Evolutionary conservation across 2,888 invertebrate species (phyloP), one percentile per base, ranked within the genome.

Genomic region (Drosophila bunnanda): DNA sequence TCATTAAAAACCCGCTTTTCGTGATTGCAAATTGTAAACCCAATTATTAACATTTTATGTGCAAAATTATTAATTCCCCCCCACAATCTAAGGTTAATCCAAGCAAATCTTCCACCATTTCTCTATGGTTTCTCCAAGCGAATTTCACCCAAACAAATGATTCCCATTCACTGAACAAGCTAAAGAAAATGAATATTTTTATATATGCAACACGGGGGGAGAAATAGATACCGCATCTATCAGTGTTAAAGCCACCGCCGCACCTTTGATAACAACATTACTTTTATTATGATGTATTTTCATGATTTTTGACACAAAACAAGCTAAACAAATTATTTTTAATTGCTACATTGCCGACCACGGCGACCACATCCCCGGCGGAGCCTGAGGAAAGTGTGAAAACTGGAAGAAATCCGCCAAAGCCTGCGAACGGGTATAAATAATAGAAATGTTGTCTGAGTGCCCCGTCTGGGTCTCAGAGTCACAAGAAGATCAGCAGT

Each of bases 311-410:
- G 88, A 88, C 83, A 79, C 58, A 64, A 82, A 76, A 88, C 85
- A 85, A 80, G 84, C 61, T 70, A 86, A 81, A 83, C 87, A 85
- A 88, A 86, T 85, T 85, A 85, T 83, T 87, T 85, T 85, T 89
- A 85, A 89, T 85, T 85, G 87, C 75, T 81, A 87, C 89, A 88
- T 73, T 73, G 75, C 75, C 50, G 32, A 58, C 20, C 71, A 60
- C 70, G 60, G 44, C 66, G 44, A 32, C 32, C 55, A 60, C 67
- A 58, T 22, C 43, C 61, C 52, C 38, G 2, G n/a, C n/a, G 39
- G 70, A 70, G 68, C 64, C 41, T n/a, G 59, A 74, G 78, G 72
- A 76, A 88, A 83, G 88, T 88, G 88, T 79, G 88, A 88, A 88
- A 82, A 82, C 75, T 76, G 72, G 70, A 82, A 75, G 82, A 82